Base-by-base conservation (phyloP, 2,888 invertebrate genomes). In the Galeopsomyia nigrocyanea region DNA sequence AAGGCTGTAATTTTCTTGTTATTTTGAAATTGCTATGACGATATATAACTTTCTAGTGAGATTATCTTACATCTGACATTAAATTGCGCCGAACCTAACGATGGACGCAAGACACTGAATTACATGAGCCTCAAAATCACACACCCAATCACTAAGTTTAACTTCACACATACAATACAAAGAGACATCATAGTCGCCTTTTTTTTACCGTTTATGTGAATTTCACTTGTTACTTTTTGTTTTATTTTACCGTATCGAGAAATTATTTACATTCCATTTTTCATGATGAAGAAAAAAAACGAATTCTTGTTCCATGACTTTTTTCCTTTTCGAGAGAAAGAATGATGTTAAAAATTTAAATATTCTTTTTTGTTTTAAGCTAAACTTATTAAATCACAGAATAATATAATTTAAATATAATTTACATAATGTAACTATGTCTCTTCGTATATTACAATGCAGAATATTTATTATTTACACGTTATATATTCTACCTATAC, bases 401-500 rank as follows among this genome's bases (percentile, higher is more conserved):
- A 68, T 69, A 63, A 73, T 75, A 65, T 71, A 73, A 71, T 71
- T 71, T 64, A 68, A 70, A 68, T 75, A 57, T 68, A 73, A 73
- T 71, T 70, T 68, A 65, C 68, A 68, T 71, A 67, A 68, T 68
- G 63, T 63, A 69, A 66, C 63, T 75, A 71, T 70, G 73, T 73
- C 65, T 75, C 70, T 71, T 71, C 51, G 66, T 69, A 69, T 69
- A 72, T 61, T 71, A 73, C 71, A 68, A 73, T 73, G 68, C 68
- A 72, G 64, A 68, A 65, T 75, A 75, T 71, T 73, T 46, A 73
- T 71, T 75, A 75, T 75, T 70, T 75, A 75, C 75, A 75, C 51
- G 50, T 73, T 71, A 68, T 73, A 68, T 68, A 73, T 68, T 26
- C 56, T 73, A 75, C 58, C 63, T 73, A 75, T 73, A 60, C 68